These are phyloP conservation scores for Ochropleura leucogaster DNA, from an alignment of 2,888 invertebrate genomes.

Conservation along the genomic window DNA sequence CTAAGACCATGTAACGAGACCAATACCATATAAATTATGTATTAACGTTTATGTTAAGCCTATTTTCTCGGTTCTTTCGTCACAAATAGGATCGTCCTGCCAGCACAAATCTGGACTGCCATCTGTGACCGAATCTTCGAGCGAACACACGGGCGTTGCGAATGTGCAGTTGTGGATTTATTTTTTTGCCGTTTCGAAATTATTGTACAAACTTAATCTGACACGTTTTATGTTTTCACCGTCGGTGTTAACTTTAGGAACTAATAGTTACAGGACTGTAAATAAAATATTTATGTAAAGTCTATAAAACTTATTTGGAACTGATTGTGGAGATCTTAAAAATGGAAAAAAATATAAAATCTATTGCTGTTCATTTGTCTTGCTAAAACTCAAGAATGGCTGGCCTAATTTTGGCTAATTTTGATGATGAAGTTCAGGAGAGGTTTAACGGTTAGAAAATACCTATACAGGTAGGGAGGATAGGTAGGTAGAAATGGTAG, in stretches of 20 bases:
- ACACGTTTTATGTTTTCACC: background rate
- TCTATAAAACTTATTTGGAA: background rate
- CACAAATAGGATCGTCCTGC: slow-evolving; percentile 86
- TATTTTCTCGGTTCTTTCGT: slow-evolving; percentile 79
- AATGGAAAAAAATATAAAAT: background rate
- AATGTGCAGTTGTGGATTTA: background rate
- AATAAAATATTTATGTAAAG: background rate
- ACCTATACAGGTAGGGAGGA: too few relatives aligned
- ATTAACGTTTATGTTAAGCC: slow-evolving; percentile 76
- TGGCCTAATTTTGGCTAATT: too few relatives aligned
- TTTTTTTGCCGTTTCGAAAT: background rate
- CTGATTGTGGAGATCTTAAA: background rate
- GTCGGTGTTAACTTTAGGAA: background rate
- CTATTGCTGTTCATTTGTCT: too few relatives aligned
- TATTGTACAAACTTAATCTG: background rate
- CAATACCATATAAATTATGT: slow-evolving; percentile 62
- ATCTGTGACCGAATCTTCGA: slow-evolving; percentile 85
- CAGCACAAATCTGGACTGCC: slow-evolving; percentile 84
- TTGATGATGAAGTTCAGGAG: too few relatives aligned
- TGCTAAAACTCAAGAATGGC: too few relatives aligned
- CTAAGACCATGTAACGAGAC: slow-evolving; percentile 37
- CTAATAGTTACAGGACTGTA: background rate
- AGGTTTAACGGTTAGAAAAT: too few relatives aligned
- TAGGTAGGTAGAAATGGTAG: too few relatives aligned
- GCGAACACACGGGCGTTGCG: slow-evolving; percentile 72